phyloP scores from a whole-genome alignment of 2,797 vertebrate species.

The Pteropus rufus region DNA sequence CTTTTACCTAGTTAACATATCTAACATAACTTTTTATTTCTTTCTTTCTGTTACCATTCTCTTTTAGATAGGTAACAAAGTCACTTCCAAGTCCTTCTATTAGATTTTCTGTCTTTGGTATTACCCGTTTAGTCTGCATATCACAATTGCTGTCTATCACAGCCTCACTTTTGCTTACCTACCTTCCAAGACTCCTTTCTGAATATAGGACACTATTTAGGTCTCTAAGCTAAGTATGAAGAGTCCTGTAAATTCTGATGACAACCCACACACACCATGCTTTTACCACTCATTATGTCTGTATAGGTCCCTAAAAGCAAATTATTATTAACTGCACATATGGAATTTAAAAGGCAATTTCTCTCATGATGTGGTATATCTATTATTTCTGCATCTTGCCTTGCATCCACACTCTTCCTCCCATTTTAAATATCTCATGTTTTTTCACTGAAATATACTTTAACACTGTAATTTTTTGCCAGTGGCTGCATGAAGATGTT shows the following conservation, averaged over 20 bases:
- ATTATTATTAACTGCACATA: background rate
- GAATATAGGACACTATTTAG: background rate
- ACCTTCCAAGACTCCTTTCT: background rate
- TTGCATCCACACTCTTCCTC: background rate
- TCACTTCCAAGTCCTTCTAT: background rate
- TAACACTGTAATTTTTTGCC: background rate
- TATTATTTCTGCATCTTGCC: background rate
- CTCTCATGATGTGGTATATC: background rate
- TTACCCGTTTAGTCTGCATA: background rate
- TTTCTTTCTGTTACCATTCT: background rate
- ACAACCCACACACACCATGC: background rate
- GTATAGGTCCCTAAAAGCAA: background rate
- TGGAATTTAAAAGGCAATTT: background rate
- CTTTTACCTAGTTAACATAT: background rate
- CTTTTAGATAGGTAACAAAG: background rate
- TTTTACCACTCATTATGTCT: background rate
- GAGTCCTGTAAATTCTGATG: background rate
- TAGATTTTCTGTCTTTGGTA: background rate
- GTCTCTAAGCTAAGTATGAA: background rate
- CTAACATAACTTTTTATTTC: background rate
- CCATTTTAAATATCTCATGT: background rate
- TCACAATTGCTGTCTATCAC: background rate
- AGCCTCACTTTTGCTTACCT: background rate
- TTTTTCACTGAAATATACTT: background rate
- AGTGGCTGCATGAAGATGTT: background rate